Evolutionary conservation across 2,113 vertebrate genomes (phyloP), one percentile per base, ranked within the genome.

Genomic region (Lepus timidus): DNA sequence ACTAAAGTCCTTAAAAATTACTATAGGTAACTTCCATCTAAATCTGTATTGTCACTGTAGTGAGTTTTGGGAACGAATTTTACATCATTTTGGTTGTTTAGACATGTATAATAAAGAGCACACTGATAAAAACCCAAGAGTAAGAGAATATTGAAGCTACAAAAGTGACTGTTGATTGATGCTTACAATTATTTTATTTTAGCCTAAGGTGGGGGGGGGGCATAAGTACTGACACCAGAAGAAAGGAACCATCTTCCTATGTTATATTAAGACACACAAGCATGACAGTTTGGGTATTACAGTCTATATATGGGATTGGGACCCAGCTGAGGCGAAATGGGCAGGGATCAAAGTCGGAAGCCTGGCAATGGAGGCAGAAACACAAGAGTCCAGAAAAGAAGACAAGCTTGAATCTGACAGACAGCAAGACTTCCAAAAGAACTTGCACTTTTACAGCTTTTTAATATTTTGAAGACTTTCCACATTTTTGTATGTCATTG

Each of bases 21-120:
- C 44, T 90, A 31, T 51, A 14, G 36, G 1, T 58, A 31, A 85
- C 64, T 91, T 3, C 6, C 19, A 29, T 85, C 62, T 94, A 67
- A 78, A 81, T 67, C 74, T 82, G 39, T 11, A 65, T 22, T 68
- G 19, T 58, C 39, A 67, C 11, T 91, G 85, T 73, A 88, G 25
- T 51, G 3, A 86, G 9, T 31, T 93, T 44, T 84, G 93, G n/a
- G 10, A 82, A 44, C 8, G 13, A 93, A 71, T 33, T 68, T 85
- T 89, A 36, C 51, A 88, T 31, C 67, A 22, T 71, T 13, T 81
- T 92, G 89, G 7, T 58, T 91, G 22, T 79, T 95, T 93, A 93
- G 86, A 64, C 51, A 91, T 74, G 51, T 82, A 14, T 31, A 76
- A 58, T 70, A 71, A 16, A 20, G 31, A 36, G 19, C 19, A 83